Evolutionary conservation across 2,113 vertebrate species (phyloP), one percentile per base, ranked within the genome.

Genomic region (Cynoglossus semilaevis): DNA sequence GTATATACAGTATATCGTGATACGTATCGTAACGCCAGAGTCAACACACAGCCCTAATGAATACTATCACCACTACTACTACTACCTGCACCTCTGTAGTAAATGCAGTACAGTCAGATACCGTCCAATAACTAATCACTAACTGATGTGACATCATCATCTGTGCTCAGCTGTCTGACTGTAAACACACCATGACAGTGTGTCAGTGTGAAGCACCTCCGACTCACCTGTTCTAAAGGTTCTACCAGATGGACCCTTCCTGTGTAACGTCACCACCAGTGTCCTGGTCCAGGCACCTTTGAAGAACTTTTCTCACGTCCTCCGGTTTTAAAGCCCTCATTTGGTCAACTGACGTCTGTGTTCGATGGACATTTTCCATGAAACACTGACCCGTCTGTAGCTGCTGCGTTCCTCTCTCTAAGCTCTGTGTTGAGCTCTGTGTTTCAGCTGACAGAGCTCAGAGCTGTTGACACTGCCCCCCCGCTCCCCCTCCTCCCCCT

Each of bases 381-480:
- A 44, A 42, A 51, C 68, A 14, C 1, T 49, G 52, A 67, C 65
- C 63, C 54, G 13, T 36, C 16, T n/a, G 34, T 69, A 55, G 56
- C 67, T 37, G 51, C 51, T 51, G 63, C 61, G 51, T 76, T 71
- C 49, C 36, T 50, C 64, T 70, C 59, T 45, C 37, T 36, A 49
- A 67, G 67, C 75, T 70, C 70, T 68, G 74, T 64, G 51, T 57
- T 3, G 29, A 59, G 83, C 80, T 68, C 63, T 77, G 77, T 66
- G 74, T 88, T 88, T 88, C 82, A 89, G 88, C 85, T 87, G 88
- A 89, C 84, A 84, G 76, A 41, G 73, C 78, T 87, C 63, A 51
- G 82, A 87, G 70, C 77, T 84, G 85, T 81, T 85, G 82, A 87
- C 82, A 85, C 81, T 85, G 77, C 75, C 75, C 76, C 72, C 46